phyloP scores from a whole-genome alignment of 2,797 vertebrate species.

The Oophaga sylvatica region DNA sequence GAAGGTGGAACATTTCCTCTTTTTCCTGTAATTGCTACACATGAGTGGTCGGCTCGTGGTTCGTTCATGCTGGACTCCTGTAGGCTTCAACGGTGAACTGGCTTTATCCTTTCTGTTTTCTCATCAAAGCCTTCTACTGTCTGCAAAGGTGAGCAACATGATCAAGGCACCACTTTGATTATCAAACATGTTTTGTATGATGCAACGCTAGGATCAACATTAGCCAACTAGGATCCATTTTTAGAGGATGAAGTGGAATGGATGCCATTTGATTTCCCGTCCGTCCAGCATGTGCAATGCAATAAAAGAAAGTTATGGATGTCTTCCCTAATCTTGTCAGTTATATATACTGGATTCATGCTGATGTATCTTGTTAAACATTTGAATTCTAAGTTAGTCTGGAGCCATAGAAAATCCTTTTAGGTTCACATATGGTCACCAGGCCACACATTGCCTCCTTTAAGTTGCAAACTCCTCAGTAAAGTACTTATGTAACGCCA shows the following conservation, averaged over 20 bases:
- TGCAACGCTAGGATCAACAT: neutral
- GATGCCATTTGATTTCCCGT: neutral
- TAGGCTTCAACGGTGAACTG: too few relatives aligned
- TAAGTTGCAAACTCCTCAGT: neutral
- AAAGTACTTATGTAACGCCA: neutral
- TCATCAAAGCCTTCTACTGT: neutral
- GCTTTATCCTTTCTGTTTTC: too few relatives aligned
- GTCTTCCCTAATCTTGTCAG: constrained; percentile 13
- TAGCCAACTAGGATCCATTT: neutral
- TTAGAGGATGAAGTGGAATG: neutral
- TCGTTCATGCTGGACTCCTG: too few relatives aligned
- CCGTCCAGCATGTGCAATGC: neutral
- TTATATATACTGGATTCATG: neutral
- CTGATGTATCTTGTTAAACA: neutral
- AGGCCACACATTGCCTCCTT: constrained; percentile 26
- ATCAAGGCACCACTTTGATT: neutral
- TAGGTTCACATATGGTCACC: constrained; percentile 25
- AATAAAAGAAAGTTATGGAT: neutral
- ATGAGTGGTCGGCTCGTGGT: too few relatives aligned
- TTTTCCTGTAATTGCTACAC: too few relatives aligned
- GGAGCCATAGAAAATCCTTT: constrained; percentile 35
- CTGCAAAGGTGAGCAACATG: neutral
- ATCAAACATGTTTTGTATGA: neutral
- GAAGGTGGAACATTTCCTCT: too few relatives aligned
- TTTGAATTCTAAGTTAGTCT: constrained; percentile 3